These are phyloP conservation scores for Regulus satrapa DNA, from an alignment of 2,113 vertebrate genomes.

Conservation along the genomic window DNA sequence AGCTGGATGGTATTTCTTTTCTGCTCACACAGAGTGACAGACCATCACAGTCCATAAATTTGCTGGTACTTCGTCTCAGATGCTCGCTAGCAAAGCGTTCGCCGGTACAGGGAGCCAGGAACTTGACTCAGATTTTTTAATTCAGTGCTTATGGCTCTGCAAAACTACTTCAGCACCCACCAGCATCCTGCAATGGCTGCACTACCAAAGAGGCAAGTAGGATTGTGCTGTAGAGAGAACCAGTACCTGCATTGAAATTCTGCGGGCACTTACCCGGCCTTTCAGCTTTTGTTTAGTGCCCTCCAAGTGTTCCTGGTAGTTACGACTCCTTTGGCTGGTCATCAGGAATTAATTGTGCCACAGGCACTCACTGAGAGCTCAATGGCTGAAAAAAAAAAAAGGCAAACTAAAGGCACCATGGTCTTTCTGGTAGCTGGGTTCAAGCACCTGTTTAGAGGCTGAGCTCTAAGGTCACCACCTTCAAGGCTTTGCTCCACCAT, in stretches of 20 bases:
- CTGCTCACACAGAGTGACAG: conserved; percentile 16
- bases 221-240: background rate
- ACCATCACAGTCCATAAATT: conserved; percentile 41
- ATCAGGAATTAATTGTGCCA: background rate
- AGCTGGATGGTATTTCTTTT: conserved; percentile 6
- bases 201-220: background rate
- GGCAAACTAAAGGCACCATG: background rate
- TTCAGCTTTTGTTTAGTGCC: conserved; percentile 25
- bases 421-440: background rate
- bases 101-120: background rate
- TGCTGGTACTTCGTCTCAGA: background rate
- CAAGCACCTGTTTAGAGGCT: background rate
- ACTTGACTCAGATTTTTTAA: conserved; percentile 9
- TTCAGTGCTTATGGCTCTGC: background rate
- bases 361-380: background rate
- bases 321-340: background rate
- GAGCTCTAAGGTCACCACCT: background rate
- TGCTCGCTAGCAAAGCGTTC: background rate
- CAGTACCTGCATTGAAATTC: conserved; percentile 32
- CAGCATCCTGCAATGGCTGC: background rate
- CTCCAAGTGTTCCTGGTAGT: background rate
- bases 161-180: conserved; percentile 2
- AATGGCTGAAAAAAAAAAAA: background rate
- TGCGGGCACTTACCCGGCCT: background rate
- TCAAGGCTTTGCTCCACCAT: background rate